phyloP scores from a whole-genome alignment of 2,113 vertebrate genomes.

The Tragelaphus scriptus region DNA sequence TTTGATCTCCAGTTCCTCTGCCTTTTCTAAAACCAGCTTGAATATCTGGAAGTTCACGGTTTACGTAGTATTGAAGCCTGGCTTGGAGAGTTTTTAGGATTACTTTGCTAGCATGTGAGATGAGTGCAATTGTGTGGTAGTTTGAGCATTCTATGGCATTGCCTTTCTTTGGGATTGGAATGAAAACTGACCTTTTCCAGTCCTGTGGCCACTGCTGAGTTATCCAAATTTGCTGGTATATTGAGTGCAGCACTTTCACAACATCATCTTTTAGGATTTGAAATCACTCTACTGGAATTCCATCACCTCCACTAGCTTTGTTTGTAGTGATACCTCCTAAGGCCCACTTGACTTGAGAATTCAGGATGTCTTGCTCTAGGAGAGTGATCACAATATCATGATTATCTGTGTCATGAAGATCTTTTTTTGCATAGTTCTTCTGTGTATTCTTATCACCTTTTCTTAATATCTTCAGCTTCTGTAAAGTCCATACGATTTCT shows the following conservation, averaged over 20 bases:
- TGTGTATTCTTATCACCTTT: neutral
- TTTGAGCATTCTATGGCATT: neutral
- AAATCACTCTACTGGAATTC: neutral
- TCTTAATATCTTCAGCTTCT: neutral
- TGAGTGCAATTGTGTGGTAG: neutral
- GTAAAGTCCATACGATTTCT: neutral
- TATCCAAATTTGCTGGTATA: neutral
- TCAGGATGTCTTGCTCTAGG: neutral
- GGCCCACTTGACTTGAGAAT: neutral
- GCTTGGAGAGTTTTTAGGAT: neutral
- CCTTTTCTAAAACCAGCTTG: neutral
- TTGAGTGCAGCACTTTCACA: neutral
- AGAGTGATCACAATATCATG: neutral
- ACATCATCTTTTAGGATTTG: neutral
- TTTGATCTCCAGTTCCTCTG: neutral
- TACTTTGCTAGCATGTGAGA: fast-evolving
- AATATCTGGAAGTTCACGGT: fast-evolving
- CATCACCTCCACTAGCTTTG: neutral
- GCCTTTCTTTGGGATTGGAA: neutral
- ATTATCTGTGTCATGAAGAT: neutral
- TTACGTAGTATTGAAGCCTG: neutral
- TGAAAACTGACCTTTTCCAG: neutral
- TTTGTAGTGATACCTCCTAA: neutral
- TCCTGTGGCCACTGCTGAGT: neutral
- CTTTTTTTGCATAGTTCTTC: neutral